Conservation (phyloP, 2,113 vertebrate genomes). For the Xyliphius kryptos region DNA sequence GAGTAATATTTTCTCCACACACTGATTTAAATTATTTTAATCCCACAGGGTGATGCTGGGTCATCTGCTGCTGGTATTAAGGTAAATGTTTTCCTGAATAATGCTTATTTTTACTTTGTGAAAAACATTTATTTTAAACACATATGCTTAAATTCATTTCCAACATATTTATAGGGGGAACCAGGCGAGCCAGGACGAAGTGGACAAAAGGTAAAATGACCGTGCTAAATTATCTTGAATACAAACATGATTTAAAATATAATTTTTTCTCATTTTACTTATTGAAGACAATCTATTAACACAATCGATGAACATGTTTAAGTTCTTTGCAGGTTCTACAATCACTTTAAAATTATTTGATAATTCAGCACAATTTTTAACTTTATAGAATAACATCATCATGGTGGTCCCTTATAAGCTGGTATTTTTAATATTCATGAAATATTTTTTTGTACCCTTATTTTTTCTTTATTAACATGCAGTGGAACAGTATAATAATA, state of each 20-base stretch:
- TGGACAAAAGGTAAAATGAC: constrained; percentile 82
- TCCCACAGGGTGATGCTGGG: constrained; percentile 82
- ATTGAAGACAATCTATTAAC: no score
- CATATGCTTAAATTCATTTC: neutral
- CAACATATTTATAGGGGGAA: constrained; percentile 76
- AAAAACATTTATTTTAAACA: neutral
- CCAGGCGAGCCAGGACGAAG: constrained; percentile 88
- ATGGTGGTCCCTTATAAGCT: no score
- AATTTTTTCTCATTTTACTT: no score
- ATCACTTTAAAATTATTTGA: no score
- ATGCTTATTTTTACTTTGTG: neutral
- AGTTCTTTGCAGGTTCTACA: neutral
- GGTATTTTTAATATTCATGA: no score
- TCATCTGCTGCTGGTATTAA: constrained; percentile 98
- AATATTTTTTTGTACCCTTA: constrained; percentile 10
- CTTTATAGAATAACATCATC: no score
- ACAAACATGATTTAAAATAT: no score
- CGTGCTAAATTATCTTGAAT: no score
- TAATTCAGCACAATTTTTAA: no score
- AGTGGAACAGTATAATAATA: constrained; percentile 45
- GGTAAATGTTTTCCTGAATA: constrained; percentile 59
- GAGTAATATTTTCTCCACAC: no score
- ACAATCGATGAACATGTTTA: neutral
- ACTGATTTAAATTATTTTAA: neutral
- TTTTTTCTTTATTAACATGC: constrained; percentile 48